Evolutionary conservation across 1,140 invertebrate genomes (phyloP).

Genomic region (Apis cerana): DNA sequence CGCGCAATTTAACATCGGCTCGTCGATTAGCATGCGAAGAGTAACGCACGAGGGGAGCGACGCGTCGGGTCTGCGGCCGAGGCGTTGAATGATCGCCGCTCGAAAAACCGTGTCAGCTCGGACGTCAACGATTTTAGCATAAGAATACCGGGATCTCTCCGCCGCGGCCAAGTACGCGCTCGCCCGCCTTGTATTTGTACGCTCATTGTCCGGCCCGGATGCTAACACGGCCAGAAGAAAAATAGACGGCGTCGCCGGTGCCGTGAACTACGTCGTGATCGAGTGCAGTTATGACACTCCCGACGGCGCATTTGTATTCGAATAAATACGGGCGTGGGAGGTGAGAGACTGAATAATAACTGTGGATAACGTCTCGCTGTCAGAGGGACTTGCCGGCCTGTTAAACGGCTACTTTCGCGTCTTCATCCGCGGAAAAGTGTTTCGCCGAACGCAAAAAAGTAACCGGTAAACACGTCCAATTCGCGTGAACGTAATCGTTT

Average conservation of each 20-base stretch:
- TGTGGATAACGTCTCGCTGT: constrained; percentile 62
- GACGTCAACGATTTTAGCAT: constrained; percentile 64
- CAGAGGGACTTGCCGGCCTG: constrained; percentile 33
- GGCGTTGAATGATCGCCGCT: constrained; percentile 46
- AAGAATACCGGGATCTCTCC: constrained; percentile 53
- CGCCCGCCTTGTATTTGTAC: constrained; percentile 38
- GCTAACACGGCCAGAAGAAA: constrained; percentile 59
- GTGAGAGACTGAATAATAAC: constrained; percentile 67
- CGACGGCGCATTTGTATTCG: constrained; percentile 65
- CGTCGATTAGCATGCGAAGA: constrained; percentile 55
- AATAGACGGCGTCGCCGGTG: constrained; percentile 59
- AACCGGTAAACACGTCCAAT: neutral
- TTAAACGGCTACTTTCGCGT: constrained; percentile 43
- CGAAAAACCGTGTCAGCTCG: constrained; percentile 62
- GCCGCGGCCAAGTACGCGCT: constrained; percentile 11
- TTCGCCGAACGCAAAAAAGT: neutral
- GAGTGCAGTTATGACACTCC: constrained; percentile 66
- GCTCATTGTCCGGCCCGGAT: constrained; percentile 57
- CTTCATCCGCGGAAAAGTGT: constrained; percentile 56
- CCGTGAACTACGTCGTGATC: constrained; percentile 59
- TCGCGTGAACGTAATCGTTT: constrained; percentile 12
- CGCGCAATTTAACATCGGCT: constrained; percentile 62
- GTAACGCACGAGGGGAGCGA: constrained; percentile 19
- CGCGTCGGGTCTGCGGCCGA: constrained; percentile 17
- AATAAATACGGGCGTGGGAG: constrained; percentile 66